phyloP scores from a whole-genome alignment of 2,113 vertebrate species.

The Malaclemys terrapin region DNA sequence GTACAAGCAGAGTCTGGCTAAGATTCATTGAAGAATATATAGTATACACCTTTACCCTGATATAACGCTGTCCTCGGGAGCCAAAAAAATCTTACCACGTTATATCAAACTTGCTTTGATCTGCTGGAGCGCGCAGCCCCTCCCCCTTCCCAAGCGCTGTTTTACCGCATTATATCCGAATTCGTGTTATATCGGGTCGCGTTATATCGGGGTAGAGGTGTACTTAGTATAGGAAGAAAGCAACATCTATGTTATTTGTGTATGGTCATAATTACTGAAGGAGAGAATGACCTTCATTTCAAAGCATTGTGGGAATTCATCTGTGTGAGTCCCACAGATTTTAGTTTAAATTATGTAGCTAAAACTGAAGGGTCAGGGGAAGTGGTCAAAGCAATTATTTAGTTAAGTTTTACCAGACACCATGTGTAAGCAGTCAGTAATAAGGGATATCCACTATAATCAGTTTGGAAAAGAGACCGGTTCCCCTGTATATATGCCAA shows the following conservation, averaged over 20 bases:
- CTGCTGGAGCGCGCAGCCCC: no score
- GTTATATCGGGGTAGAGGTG: no score
- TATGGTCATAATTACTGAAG: background rate
- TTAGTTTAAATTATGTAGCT: background rate
- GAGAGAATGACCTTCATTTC: background rate
- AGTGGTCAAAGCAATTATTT: background rate
- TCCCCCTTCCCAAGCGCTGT: no score
- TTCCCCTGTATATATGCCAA: background rate
- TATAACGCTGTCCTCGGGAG: no score
- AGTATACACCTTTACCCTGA: no score
- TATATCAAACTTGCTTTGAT: no score
- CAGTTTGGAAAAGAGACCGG: background rate
- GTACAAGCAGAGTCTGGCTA: background rate
- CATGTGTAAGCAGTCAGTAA: background rate
- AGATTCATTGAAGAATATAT: background rate
- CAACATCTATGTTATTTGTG: background rate
- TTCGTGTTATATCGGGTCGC: no score
- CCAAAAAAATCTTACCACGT: no score
- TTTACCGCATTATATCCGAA: no score
- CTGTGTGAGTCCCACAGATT: background rate
- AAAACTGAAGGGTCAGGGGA: background rate
- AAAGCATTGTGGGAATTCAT: background rate
- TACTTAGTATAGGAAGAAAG: background rate
- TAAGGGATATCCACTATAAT: background rate
- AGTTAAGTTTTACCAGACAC: background rate